Percentiles rank a stretch among this genome's conserved stretches.
These are phyloP conservation scores for Chromoteleia sp. DNA, from an alignment of 2,888 invertebrate genomes.

Conservation along the genomic window DNA sequence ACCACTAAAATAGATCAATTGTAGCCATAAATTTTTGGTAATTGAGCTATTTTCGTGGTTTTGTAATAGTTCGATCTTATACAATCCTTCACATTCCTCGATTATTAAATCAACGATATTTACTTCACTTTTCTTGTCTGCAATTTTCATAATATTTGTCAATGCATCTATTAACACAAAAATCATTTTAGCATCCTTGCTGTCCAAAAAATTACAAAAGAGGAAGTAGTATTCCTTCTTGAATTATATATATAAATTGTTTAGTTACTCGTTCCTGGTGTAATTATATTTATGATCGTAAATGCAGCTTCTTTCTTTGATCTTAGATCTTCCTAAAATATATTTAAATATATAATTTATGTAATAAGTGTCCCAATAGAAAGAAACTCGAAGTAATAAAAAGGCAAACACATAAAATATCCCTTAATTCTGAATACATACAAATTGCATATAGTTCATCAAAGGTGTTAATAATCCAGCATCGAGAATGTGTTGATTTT, in stretches of 20 bases:
- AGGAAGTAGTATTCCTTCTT: conserved; percentile 89
- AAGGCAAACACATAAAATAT: no score
- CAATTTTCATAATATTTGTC: conserved; percentile 91
- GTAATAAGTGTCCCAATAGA: no score
- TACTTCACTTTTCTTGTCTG: conserved; percentile 90
- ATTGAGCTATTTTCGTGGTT: conserved; percentile 96
- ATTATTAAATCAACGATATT: conserved; percentile 92
- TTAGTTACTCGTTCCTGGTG: conserved; percentile 92
- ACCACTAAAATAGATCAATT: conserved; percentile 89
- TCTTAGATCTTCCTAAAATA: conserved; percentile 90
- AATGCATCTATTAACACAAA: conserved; percentile 93
- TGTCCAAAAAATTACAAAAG: conserved; percentile 91
- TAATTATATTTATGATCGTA: conserved; percentile 96
- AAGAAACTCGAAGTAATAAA: no score
- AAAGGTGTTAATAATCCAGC: no score
- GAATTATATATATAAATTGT: conserved; percentile 90
- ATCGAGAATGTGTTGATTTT: no score
- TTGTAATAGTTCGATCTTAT: conserved; percentile 95
- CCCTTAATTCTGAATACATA: no score
- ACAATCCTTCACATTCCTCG: conserved; percentile 96
- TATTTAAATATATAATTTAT: no score
- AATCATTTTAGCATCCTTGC: conserved; percentile 90
- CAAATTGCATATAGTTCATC: no score
- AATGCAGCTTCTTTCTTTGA: conserved; percentile 96
- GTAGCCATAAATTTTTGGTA: conserved; percentile 92